Evolutionary conservation across 2,888 invertebrate species (phyloP), one percentile per base, ranked within the genome.

Genomic region (Diadegma fenestrale): DNA sequence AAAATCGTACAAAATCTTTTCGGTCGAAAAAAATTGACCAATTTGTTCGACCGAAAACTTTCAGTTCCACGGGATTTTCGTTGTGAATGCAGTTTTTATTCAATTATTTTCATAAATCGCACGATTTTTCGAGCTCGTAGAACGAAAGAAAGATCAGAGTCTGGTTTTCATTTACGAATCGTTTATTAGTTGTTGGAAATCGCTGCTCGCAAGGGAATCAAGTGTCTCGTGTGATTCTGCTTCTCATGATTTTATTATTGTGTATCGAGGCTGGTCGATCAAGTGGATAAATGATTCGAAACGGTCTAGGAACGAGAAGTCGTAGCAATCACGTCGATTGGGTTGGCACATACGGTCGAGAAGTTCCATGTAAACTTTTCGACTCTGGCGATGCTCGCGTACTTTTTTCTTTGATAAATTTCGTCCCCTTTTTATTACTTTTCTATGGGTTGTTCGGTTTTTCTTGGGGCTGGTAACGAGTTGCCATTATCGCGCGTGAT

Each of bases 401-500:
- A 17, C 58, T 33, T 33, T 30, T 68, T 19, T 58, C 48, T 45
- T 41, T 33, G 54, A 64, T 45, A 6, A 37, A 17, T 68, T 72
- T 63, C 64, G 54, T 12, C n/a, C 43, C 14, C 61, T 51, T 73
- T 64, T 85, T 73, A 58, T 78, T 64, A 22, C 43, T 45, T 73
- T 61, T 26, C 73, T 61, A 22, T 51, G n/a, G 45, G 73, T 81
- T 79, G 78, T 45, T 81, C 75, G 76, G 76, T 82, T 82, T 82
- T 72, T 79, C 79, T 85, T 79, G 85, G 82, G 82, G 82, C 76
- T 71, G 80, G 82, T 73, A 87, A 86, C 83, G 83, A 86, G 83
- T 84, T 80, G 41, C 86, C 85, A 87, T 87, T 87, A 87, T 75
- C 84, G 79, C 75, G 82, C 81, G 80, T 86, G 61, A 85, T 87